phyloP scores from a whole-genome alignment of 2,113 vertebrate species.

The Mirounga angustirostris region DNA sequence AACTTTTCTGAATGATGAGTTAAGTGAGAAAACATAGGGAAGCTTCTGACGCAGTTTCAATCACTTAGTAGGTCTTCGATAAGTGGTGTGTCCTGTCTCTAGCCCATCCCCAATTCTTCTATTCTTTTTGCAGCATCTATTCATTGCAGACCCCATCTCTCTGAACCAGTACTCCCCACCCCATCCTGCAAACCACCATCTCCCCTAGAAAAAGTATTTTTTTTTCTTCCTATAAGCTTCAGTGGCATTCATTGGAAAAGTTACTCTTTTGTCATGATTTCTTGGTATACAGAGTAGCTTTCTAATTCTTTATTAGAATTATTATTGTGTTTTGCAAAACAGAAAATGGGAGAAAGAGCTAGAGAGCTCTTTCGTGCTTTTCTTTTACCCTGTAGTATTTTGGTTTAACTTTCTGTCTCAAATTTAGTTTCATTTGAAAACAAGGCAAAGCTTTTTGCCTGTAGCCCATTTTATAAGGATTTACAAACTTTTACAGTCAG shows the following conservation, averaged over 20 bases:
- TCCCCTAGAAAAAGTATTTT: neutral
- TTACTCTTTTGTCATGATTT: neutral
- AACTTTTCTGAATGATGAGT: neutral
- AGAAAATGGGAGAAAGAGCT: neutral
- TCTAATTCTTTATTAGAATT: slow-evolving; percentile 56
- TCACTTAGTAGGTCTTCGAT: neutral
- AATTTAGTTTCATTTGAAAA: neutral
- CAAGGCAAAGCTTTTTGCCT: slow-evolving; percentile 46
- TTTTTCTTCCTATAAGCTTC: slow-evolving; percentile 12
- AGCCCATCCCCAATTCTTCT: neutral
- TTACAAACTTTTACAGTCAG: slow-evolving; percentile 58
- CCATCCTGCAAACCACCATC: neutral
- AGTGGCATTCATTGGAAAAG: neutral
- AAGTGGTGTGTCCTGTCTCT: neutral
- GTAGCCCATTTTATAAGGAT: neutral
- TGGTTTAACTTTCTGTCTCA: slow-evolving; percentile 45
- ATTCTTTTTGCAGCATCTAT: neutral
- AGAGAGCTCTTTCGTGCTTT: neutral
- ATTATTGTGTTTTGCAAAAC: slow-evolving; percentile 34
- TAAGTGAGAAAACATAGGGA: neutral
- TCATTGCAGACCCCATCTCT: neutral
- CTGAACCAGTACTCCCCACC: neutral
- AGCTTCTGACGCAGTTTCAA: neutral
- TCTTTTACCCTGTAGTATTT: neutral
- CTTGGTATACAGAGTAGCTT: neutral